phyloP scores from a whole-genome alignment of 2,797 vertebrate genomes.

The Rhyacichthys aspro region DNA sequence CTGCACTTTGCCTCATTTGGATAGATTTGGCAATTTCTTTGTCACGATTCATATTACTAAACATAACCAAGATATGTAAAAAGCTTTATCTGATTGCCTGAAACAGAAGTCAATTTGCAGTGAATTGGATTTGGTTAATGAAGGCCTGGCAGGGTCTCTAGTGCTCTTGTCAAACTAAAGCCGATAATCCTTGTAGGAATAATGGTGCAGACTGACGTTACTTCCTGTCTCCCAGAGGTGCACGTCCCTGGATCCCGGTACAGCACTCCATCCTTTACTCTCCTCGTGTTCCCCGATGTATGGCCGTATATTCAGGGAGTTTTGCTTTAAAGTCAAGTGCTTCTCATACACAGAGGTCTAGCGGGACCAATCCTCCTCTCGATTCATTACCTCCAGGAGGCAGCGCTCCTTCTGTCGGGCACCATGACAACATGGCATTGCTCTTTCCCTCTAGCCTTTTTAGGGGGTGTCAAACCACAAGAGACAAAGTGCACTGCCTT shows the following conservation, averaged over 20 bases:
- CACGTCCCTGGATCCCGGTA: slow-evolving; percentile 29
- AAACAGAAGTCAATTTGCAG: slow-evolving; percentile 35
- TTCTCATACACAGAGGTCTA: slow-evolving; percentile 65
- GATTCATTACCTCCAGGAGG: slow-evolving; percentile 73
- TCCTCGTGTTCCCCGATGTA: slow-evolving; percentile 24
- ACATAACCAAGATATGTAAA: slow-evolving; percentile 31
- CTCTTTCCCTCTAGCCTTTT: slow-evolving; percentile 60
- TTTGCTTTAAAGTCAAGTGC: slow-evolving; percentile 74
- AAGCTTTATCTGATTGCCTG: slow-evolving; percentile 25
- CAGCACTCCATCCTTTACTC: slow-evolving; percentile 32
- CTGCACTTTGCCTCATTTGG: slow-evolving; percentile 16
- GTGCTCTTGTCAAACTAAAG: slow-evolving; percentile 13
- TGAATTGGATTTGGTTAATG: slow-evolving; percentile 34
- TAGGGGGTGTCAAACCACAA: slow-evolving; percentile 43
- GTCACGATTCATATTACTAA: slow-evolving; percentile 12
- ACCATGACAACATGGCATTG: slow-evolving; percentile 75
- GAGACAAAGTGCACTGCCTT: slow-evolving; percentile 58
- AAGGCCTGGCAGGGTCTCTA: slow-evolving; percentile 6
- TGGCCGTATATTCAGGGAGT: slow-evolving; percentile 42
- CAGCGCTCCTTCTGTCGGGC: slow-evolving; percentile 65
- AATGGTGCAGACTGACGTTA: slow-evolving; percentile 30
- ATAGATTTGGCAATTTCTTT: slow-evolving; percentile 24
- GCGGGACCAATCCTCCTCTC: slow-evolving; percentile 70
- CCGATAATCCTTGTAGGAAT: slow-evolving; percentile 22
- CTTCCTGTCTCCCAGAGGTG: slow-evolving; percentile 34